A percentile compares a stretch with the other conserved stretches of the same genome.
These are phyloP conservation scores for Brachypteracias leptosomus DNA, from an alignment of 2,113 vertebrate genomes.

Conservation along the genomic window DNA sequence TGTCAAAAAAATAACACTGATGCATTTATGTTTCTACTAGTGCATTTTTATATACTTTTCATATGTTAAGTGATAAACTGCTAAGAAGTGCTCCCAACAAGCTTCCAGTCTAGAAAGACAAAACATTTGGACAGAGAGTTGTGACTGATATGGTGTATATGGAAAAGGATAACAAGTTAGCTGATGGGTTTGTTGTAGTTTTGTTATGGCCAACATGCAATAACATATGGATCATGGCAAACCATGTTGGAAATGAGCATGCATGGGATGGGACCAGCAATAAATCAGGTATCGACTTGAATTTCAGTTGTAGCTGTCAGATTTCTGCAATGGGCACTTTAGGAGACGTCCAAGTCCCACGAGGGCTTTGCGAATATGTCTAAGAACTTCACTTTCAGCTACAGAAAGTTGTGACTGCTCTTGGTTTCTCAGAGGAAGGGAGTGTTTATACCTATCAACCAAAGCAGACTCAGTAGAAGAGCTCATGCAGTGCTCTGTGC, in stretches of 20 bases:
- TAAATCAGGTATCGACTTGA: not conserved
- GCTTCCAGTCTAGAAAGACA: not conserved
- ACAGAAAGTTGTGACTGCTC: not conserved
- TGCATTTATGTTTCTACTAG: not conserved
- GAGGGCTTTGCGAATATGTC: not conserved
- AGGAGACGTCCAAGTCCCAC: not conserved
- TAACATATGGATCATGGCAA: not conserved
- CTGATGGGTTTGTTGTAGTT: not conserved
- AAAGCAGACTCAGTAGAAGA: not conserved
- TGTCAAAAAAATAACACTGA: not conserved
- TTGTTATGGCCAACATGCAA: not conserved
- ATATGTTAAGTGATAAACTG: not conserved
- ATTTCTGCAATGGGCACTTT: not conserved
- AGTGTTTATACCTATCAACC: not conserved
- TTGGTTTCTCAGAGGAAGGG: not conserved
- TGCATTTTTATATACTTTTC: not conserved
- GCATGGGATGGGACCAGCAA: no score
- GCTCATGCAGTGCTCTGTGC: not conserved
- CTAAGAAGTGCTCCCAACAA: not conserved
- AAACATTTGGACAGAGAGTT: not conserved
- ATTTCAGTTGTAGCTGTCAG: not conserved
- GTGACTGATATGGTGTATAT: not conserved
- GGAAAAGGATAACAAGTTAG: not conserved
- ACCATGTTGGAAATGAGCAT: not conserved
- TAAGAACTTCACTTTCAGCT: not conserved